A percentile compares a stretch with the other conserved stretches of the same genome.
Conservation (phyloP, 2,113 vertebrate genomes). For the Hepsetus odoe region DNA sequence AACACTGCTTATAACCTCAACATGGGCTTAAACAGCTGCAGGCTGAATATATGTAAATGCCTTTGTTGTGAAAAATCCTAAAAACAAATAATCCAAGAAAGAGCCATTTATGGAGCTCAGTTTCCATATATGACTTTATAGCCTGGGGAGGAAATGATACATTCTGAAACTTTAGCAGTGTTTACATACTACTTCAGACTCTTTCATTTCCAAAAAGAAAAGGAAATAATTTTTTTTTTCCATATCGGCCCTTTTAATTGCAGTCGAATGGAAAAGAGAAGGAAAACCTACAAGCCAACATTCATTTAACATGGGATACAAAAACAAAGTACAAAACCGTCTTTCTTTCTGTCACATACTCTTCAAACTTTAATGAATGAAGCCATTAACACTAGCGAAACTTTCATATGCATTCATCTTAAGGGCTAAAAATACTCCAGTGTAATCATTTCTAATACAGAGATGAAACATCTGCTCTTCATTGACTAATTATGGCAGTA, state of each 20-base stretch:
- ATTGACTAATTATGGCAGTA: constrained; percentile 91
- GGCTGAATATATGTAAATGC: too few relatives aligned
- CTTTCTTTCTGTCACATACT: constrained; percentile 23
- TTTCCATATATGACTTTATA: neutral
- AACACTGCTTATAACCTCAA: too few relatives aligned
- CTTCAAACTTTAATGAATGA: constrained; percentile 36
- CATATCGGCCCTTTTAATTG: neutral
- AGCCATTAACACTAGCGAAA: constrained; percentile 24
- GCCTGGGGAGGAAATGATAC: neutral
- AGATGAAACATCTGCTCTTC: constrained; percentile 88
- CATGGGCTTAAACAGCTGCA: too few relatives aligned
- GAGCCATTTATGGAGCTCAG: too few relatives aligned
- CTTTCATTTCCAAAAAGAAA: too few relatives aligned
- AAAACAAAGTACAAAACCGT: constrained; percentile 32
- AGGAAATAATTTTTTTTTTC: too few relatives aligned
- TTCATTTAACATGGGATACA: neutral
- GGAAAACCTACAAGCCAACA: neutral
- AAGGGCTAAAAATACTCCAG: constrained; percentile 73
- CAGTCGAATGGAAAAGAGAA: neutral
- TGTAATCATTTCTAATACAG: constrained; percentile 73
- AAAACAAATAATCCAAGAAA: too few relatives aligned
- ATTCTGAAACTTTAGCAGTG: neutral
- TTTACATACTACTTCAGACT: neutral
- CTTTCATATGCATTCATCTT: constrained; percentile 68
- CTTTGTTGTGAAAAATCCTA: too few relatives aligned